phyloP scores from a whole-genome alignment of 2,888 invertebrate genomes.

The Iselma pallidipennis region DNA sequence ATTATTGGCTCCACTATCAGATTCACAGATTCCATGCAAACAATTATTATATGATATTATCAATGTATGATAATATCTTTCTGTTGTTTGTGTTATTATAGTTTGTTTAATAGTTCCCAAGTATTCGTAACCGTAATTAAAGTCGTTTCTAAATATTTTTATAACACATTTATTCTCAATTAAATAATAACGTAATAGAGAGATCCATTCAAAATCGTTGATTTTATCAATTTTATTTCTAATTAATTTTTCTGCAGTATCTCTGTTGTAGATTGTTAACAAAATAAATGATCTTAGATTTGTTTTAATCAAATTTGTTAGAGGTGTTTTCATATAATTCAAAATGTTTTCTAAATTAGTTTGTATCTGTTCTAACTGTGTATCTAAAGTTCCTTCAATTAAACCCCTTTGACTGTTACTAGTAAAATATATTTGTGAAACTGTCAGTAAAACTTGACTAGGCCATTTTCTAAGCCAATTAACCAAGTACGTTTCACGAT shows the following conservation, averaged over 20 bases:
- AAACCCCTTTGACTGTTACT: constrained; percentile 5
- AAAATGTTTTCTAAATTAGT: constrained; percentile 4
- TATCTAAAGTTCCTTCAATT: constrained; percentile 9
- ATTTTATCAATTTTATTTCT: constrained; percentile 66
- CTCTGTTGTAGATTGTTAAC: constrained; percentile 78
- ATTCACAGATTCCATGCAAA: constrained; percentile 77
- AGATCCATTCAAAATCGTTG: constrained; percentile 79
- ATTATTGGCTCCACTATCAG: constrained; percentile 81
- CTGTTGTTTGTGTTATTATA: constrained; percentile 70
- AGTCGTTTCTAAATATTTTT: constrained; percentile 73
- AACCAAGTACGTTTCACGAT: constrained; percentile 2
- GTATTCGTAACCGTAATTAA: constrained; percentile 81
- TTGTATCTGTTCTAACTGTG: constrained; percentile 1
- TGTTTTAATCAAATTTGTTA: constrained; percentile 55
- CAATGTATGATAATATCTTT: constrained; percentile 77
- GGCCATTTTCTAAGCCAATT: constrained; percentile 18
- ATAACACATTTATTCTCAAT: constrained; percentile 64
- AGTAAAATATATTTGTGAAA: constrained; percentile 18
- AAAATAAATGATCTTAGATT: constrained; percentile 77
- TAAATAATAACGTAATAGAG: constrained; percentile 75
- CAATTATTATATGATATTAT: constrained; percentile 79
- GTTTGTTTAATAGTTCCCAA: constrained; percentile 74
- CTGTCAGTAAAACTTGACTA: constrained; percentile 13
- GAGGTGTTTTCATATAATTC: background rate
- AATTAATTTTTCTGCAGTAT: constrained; percentile 69